Evolutionary conservation across 2,113 vertebrate genomes (phyloP), one percentile per base, ranked within the genome.

Genomic region (Haliaeetus leucogaster): DNA sequence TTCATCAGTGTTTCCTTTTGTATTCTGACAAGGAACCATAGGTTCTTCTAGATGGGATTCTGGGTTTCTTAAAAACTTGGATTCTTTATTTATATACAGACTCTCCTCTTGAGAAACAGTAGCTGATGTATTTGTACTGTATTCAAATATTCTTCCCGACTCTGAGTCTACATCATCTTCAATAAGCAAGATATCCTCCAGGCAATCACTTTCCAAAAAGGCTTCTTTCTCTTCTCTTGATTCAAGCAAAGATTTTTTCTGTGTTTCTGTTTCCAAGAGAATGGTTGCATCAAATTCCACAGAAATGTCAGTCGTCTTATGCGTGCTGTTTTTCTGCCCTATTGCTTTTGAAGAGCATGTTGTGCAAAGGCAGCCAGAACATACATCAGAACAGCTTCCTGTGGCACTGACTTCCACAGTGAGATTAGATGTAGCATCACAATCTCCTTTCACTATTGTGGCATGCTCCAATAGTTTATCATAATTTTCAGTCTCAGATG

Each of bases 51-150:
- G n/a, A 79, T 82, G 11, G 3, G 3, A 59, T 95, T 86, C 86
- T 50, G 29, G 19, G 42, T 91, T 93, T 86, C 90, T 95, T 53
- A 84, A 89, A 58, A 81, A 59, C 32, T 59, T 56, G 22, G 65
- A 55, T 52, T 63, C 90, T 70, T 97, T 86, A 52, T 63, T 79
- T 70, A 42, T 55, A 63, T 16, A 30, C 1, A 18, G 42, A 23
- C n/a, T 81, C 65, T 91, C 93, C 89, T 96, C 93, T 90, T 93
- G 94, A 81, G 76, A 90, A 85, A 91, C n/a, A n/a, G 52, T 36
- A 82, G 84, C 65, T 89, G 88, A 77, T 78, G 17, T 26, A 48
- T 85, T 59, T 94, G 62, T 59, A 43, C 38, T 86, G 32, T 32
- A 86, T 71, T 93, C 82, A 68, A 66, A 50, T 79, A 73, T 26